phyloP scores from a whole-genome alignment of 2,888 invertebrate genomes.

The Nephrotoma appendiculata region DNA sequence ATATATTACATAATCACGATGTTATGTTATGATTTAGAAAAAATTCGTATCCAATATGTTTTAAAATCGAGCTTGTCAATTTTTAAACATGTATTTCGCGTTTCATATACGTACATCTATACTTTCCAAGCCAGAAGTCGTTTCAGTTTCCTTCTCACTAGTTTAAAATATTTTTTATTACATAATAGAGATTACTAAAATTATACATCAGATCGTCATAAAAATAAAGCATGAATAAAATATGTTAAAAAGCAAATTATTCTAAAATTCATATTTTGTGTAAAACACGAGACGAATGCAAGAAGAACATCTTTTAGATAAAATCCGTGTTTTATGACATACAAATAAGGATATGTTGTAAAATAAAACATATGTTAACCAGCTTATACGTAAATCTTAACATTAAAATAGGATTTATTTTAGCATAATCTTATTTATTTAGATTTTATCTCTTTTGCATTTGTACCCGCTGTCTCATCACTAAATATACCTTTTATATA shows the following conservation, averaged over 20 bases:
- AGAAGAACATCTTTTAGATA: background rate
- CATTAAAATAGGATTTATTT: background rate
- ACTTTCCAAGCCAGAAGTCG: background rate
- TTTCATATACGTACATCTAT: background rate
- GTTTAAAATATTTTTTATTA: background rate
- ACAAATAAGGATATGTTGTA: background rate
- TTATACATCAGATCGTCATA: background rate
- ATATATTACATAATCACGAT: background rate
- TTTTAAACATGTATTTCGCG: background rate
- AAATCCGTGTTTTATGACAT: background rate
- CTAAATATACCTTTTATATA: background rate
- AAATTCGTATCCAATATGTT: too few relatives aligned
- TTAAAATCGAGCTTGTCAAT: background rate
- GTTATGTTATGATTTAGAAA: background rate
- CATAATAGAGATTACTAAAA: background rate
- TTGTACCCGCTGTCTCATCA: background rate
- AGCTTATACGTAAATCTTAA: background rate
- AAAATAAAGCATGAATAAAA: background rate
- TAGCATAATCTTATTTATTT: background rate
- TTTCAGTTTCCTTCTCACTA: background rate
- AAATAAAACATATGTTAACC: background rate
- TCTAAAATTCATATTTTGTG: background rate
- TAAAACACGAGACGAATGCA: background rate
- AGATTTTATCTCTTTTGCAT: background rate
- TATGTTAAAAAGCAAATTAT: background rate